A percentile compares a stretch with the other conserved stretches of the same genome.
These are phyloP conservation scores for Schizotus pectinicornis DNA, from an alignment of 2,888 invertebrate genomes.

Conservation along the genomic window DNA sequence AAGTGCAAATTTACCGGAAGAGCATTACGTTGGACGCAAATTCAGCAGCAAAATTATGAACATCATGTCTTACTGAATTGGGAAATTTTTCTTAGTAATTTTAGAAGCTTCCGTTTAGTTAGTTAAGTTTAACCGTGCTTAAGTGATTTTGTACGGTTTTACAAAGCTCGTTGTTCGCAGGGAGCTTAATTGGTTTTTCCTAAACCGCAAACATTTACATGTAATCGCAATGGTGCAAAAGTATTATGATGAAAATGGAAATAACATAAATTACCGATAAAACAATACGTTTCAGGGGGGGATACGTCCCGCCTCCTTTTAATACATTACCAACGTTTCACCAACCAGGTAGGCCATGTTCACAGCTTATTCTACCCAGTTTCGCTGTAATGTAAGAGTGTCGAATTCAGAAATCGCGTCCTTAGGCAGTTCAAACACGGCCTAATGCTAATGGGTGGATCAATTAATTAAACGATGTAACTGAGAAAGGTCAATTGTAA, in stretches of 20 bases:
- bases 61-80: too few relatives aligned
- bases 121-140: slow-evolving; percentile 33
- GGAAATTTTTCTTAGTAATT: too few relatives aligned
- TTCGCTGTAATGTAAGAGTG: too few relatives aligned
- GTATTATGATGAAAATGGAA: slow-evolving; percentile 41
- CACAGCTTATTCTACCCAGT: slow-evolving; percentile 18
- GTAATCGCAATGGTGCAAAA: slow-evolving; percentile 33
- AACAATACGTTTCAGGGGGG: slow-evolving; percentile 46
- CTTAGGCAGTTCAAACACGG: too few relatives aligned
- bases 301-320: slow-evolving; percentile 35
- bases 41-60: too few relatives aligned
- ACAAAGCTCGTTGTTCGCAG: slow-evolving; percentile 8
- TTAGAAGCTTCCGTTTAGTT: not conserved
- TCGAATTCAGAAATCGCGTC: too few relatives aligned
- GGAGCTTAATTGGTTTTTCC: slow-evolving; percentile 12
- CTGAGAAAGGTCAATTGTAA: too few relatives aligned
- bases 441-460: too few relatives aligned
- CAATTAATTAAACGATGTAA: too few relatives aligned
- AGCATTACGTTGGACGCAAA: too few relatives aligned
- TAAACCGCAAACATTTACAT: slow-evolving; percentile 34
- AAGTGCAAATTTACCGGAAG: too few relatives aligned
- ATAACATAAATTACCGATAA: slow-evolving; percentile 43
- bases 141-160: slow-evolving; percentile 39
- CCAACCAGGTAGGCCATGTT: slow-evolving; percentile 21
- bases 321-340: slow-evolving; percentile 13